Evolutionary conservation across 2,888 invertebrate species (phyloP).

Genomic region (Ennomos fuscantarius): DNA sequence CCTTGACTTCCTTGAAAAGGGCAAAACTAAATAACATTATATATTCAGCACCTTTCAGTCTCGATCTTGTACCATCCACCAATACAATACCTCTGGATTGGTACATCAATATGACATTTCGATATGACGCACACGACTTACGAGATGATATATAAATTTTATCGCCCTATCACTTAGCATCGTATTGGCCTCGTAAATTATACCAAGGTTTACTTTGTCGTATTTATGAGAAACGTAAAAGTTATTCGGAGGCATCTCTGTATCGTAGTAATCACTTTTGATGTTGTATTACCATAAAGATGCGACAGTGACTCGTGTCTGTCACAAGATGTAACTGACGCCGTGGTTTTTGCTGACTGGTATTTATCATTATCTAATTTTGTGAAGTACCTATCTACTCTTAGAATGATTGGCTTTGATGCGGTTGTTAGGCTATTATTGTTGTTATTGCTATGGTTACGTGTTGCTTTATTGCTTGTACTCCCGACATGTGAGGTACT

Average conservation of each 20-base stretch:
- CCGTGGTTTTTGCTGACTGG: too few species aligned
- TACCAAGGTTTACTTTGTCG: constrained; percentile 75
- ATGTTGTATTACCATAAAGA: constrained; percentile 24
- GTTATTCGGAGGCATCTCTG: constrained; percentile 29
- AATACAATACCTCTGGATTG: constrained; percentile 23
- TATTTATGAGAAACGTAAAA: constrained; percentile 62
- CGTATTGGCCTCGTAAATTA: constrained; percentile 73
- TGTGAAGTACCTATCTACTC: too few species aligned
- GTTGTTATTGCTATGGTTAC: too few species aligned
- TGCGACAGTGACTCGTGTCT: constrained; percentile 14
- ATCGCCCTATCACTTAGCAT: constrained; percentile 78
- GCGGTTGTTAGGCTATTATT: too few species aligned
- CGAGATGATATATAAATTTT: constrained; percentile 54
- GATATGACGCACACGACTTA: constrained; percentile 23
- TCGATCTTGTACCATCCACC: constrained; percentile 15
- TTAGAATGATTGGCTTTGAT: too few species aligned
- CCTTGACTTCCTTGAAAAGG: too few species aligned
- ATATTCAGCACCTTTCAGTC: background rate
- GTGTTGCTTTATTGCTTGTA: too few species aligned
- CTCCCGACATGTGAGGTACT: too few species aligned
- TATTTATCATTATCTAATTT: too few species aligned
- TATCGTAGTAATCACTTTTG: constrained; percentile 36
- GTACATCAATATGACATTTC: constrained; percentile 34
- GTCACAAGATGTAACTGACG: background rate
- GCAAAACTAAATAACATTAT: too few species aligned